Percentiles rank a stretch among this genome's conserved stretches.
Conservation (phyloP, 2,797 vertebrate genomes). For the Hydrocynus forskahlii region DNA sequence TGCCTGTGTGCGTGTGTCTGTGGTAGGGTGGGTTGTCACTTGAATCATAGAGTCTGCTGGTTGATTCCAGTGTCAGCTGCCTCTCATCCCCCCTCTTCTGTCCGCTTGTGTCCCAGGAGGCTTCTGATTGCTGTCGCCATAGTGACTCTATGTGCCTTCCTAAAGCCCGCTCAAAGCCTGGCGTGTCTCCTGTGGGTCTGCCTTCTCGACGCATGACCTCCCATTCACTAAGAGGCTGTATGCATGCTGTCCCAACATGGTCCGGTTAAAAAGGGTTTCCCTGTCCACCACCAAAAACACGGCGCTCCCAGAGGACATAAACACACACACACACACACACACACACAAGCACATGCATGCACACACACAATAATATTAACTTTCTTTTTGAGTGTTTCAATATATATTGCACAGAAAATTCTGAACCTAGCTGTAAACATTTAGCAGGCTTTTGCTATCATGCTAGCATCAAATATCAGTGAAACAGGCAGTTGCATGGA, state of each 20-base stretch:
- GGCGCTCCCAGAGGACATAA: slow-evolving; percentile 46
- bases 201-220: slow-evolving; percentile 74
- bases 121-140: slow-evolving; percentile 83
- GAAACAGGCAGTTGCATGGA: slow-evolving; percentile 49
- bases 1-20: slow-evolving; percentile 46
- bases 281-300: slow-evolving; percentile 63
- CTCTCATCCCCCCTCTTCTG: slow-evolving; percentile 74
- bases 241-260: slow-evolving; percentile 65
- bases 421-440: slow-evolving; percentile 14
- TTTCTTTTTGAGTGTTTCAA: slow-evolving; percentile 11
- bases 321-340: slow-evolving; percentile 38
- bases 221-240: slow-evolving; percentile 66
- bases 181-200: slow-evolving; percentile 63
- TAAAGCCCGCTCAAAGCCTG: slow-evolving; percentile 60
- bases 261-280: slow-evolving; percentile 72
- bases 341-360: slow-evolving; percentile 25
- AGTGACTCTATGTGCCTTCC: slow-evolving; percentile 80
- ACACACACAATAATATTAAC: slow-evolving; percentile 21
- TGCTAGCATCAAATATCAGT: slow-evolving; percentile 58
- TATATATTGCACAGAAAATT: neutral
- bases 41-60: slow-evolving; percentile 76
- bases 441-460: slow-evolving; percentile 4
- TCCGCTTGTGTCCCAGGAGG: slow-evolving; percentile 72
- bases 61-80: slow-evolving; percentile 82
- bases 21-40: slow-evolving; percentile 77